Conservation (phyloP, 2,888 invertebrate genomes). For the Drosophila recens region DNA sequence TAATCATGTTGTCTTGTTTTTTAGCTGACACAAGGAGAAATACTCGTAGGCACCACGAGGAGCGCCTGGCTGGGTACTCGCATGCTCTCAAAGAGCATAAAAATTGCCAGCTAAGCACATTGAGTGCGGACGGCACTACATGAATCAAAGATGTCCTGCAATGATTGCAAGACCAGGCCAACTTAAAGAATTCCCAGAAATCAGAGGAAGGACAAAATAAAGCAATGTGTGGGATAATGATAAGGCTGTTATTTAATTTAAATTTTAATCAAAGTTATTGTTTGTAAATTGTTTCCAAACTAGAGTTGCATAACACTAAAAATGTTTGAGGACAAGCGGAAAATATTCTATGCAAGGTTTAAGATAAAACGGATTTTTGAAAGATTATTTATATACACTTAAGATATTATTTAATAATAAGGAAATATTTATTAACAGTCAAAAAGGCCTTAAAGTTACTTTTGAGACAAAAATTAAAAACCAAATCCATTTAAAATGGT, state of each 20-base stretch:
- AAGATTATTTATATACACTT: background rate
- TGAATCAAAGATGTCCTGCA: conserved; percentile 53
- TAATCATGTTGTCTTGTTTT: conserved; percentile 64
- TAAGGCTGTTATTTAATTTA: background rate
- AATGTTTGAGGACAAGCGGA: background rate
- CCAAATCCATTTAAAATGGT: too few relatives aligned
- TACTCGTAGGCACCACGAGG: conserved; percentile 27
- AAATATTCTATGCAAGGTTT: background rate
- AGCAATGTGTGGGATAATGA: background rate
- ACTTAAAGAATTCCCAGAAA: conserved; percentile 5
- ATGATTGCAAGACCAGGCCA: conserved; percentile 29
- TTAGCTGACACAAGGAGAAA: conserved; percentile 71
- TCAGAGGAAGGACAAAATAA: background rate
- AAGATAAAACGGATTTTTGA: too few relatives aligned
- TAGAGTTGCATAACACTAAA: background rate
- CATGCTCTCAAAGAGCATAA: conserved; percentile 52
- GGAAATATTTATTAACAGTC: too few relatives aligned
- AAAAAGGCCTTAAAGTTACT: too few relatives aligned
- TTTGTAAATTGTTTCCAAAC: background rate
- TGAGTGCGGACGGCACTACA: conserved; percentile 10
- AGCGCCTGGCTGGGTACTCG: conserved; percentile 22
- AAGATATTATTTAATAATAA: background rate
- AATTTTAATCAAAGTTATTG: background rate
- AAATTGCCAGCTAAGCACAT: conserved; percentile 65
- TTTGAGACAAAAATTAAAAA: too few relatives aligned